Percentiles rank a stretch among this genome's conserved stretches.
Conservation (phyloP, 1,140 invertebrate species). For the Cydia fagiglandana region DNA sequence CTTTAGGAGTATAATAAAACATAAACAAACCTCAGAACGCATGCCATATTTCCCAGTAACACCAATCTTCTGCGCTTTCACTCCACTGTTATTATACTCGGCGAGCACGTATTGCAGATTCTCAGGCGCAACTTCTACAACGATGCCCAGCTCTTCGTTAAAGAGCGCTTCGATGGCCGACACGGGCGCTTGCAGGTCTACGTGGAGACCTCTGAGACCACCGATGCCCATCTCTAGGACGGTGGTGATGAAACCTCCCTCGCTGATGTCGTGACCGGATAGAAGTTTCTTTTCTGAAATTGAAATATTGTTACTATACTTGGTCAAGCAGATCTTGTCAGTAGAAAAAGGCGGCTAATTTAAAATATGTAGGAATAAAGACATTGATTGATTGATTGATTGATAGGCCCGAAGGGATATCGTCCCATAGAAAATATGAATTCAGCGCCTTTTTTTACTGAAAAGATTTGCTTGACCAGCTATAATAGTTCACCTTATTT, state of each 20-base stretch:
- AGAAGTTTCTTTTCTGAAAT: constrained; percentile 84
- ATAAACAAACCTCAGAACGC: constrained; percentile 74
- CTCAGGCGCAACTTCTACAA: constrained; percentile 88
- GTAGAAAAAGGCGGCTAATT: too few species aligned
- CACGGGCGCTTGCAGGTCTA: constrained; percentile 81
- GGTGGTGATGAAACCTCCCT: constrained; percentile 95
- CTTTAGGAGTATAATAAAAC: too few species aligned
- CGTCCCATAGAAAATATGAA: too few species aligned
- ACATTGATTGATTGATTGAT: too few species aligned
- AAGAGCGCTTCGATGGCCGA: constrained; percentile 87
- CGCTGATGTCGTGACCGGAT: constrained; percentile 98
- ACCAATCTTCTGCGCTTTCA: constrained; percentile 88
- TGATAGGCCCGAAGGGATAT: too few species aligned
- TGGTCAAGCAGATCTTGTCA: too few species aligned
- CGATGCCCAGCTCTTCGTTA: constrained; percentile 94
- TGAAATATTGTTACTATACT: constrained; percentile 35
- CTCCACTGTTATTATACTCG: constrained; percentile 81
- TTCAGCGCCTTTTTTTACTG: too few species aligned
- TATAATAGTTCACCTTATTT: background rate
- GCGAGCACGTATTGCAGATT: constrained; percentile 81
- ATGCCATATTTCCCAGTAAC: constrained; percentile 83
- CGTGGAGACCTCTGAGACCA: constrained; percentile 89
- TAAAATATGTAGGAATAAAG: too few species aligned
- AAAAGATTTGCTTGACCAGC: too few species aligned
- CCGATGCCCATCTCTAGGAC: constrained; percentile 97